phyloP scores from a whole-genome alignment of 2,888 invertebrate species.

The Phengaris arion region DNA sequence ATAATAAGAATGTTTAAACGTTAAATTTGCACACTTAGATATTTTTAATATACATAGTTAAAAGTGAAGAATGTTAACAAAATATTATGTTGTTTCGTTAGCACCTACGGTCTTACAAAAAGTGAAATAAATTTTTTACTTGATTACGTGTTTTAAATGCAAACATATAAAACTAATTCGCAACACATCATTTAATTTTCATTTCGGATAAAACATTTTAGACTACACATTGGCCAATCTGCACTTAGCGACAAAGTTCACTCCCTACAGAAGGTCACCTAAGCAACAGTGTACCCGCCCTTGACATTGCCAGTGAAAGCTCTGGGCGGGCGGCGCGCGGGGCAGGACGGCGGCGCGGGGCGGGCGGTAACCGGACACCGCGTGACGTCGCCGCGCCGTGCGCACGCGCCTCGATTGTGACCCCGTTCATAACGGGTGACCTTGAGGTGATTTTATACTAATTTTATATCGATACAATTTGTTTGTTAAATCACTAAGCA shows the following conservation, averaged over 20 bases:
- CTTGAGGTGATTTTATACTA: not conserved
- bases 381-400: conserved; percentile 74
- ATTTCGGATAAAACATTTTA: too few species aligned
- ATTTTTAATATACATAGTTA: too few species aligned
- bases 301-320: conserved; percentile 60
- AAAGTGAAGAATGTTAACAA: too few species aligned
- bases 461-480: not conserved
- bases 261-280: not conserved
- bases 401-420: conserved; percentile 55
- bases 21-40: too few species aligned
- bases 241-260: not conserved
- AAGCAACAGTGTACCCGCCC: conserved; percentile 37
- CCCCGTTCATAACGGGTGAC: conserved; percentile 38
- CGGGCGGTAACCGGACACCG: conserved; percentile 64
- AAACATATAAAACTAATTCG: too few species aligned
- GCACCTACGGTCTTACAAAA: too few species aligned
- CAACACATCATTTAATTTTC: too few species aligned
- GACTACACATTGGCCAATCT: not conserved
- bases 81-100: too few species aligned
- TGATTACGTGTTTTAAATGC: too few species aligned
- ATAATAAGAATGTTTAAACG: too few species aligned
- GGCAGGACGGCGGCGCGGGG: not conserved
- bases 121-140: too few species aligned
- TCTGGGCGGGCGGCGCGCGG: conserved; percentile 41
- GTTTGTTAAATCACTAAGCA: too few species aligned